Conservation (phyloP, 2,888 invertebrate species). For the Brachypalpus laphriformis region DNA sequence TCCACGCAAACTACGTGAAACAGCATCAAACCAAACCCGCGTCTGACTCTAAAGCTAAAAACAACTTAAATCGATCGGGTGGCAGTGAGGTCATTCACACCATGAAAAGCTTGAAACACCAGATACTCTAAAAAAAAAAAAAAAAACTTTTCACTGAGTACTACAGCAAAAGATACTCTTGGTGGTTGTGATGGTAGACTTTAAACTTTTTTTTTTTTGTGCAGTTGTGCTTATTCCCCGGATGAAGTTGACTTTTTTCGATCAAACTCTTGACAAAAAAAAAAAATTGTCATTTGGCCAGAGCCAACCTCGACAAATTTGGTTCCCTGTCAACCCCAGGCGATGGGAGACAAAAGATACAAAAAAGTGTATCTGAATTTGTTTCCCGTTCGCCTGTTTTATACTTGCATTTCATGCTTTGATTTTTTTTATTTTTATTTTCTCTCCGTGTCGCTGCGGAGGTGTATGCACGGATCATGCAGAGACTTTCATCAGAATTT, state of each 20-base stretch:
- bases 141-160: slow-evolving; percentile 37
- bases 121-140: slow-evolving; percentile 27
- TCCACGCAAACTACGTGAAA: slow-evolving; percentile 38
- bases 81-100: slow-evolving; percentile 66
- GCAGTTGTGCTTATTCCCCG: neutral
- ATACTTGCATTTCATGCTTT: slow-evolving; percentile 2
- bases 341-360: neutral
- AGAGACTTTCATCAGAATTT: slow-evolving; percentile 16
- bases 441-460: slow-evolving; percentile 1
- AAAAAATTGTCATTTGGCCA: neutral
- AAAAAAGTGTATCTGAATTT: neutral
- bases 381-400: neutral
- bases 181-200: slow-evolving; percentile 7
- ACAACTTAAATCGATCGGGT: slow-evolving; percentile 66
- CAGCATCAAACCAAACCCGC: neutral
- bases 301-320: neutral
- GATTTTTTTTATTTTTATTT: neutral
- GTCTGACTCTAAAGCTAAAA: slow-evolving; percentile 42
- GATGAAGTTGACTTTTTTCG: slow-evolving; percentile 1
- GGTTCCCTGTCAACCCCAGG: slow-evolving; percentile 14
- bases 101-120: slow-evolving; percentile 47
- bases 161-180: slow-evolving; percentile 7
- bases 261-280: neutral
- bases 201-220: slow-evolving; percentile 1
- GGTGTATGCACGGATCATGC: slow-evolving; percentile 10